Evolutionary conservation across 2,888 invertebrate genomes (phyloP), one percentile per base, ranked within the genome.

Genomic region (Kryphioiulus occultus): DNA sequence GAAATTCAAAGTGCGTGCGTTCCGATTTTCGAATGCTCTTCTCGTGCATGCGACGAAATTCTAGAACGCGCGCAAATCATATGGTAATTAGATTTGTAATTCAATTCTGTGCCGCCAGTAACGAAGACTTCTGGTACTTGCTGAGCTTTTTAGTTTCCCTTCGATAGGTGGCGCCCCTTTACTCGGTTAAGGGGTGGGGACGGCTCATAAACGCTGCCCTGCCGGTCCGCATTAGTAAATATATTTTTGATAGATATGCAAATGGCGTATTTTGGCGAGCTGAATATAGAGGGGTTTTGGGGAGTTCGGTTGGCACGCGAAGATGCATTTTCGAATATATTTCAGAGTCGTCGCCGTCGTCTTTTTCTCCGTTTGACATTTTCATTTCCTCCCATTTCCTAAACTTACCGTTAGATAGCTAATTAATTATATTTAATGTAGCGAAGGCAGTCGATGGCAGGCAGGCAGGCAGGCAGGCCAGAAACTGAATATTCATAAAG

Each of bases 391-490:
- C n/a, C 85, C 39, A 35, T 85, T 85, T 85, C 22, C 85, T 32
- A 42, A 22, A 85, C 85, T 86, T 26, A 86, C 86, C 59, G 86
- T 89, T 89, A 89, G 89, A 89, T 89, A 88, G 86, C 88, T 88
- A 89, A 89, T 89, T 89, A 89, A 89, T 89, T 89, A 89, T 84
- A 88, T 88, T 89, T 89, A 89, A 89, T 89, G 89, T 88, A 86
- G 89, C 89, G 82, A 85, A 39, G n/a, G 87, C 82, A 89, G 87
- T 88, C 86, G 86, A 88, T 88, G 47, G 35, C 22, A 35, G 19
- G 26, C 32, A 84, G 30, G 19, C 19, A n/a, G 3, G 35, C 85
- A 12, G 4, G 68, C 68, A n/a, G 68, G 30, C 42, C 85, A 85
- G 86, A 87, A 87, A 87, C 87, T 88, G 89, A 88, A 89, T 89